phyloP scores from a whole-genome alignment of 2,797 vertebrate species.

The Benthosema pterotum region DNA sequence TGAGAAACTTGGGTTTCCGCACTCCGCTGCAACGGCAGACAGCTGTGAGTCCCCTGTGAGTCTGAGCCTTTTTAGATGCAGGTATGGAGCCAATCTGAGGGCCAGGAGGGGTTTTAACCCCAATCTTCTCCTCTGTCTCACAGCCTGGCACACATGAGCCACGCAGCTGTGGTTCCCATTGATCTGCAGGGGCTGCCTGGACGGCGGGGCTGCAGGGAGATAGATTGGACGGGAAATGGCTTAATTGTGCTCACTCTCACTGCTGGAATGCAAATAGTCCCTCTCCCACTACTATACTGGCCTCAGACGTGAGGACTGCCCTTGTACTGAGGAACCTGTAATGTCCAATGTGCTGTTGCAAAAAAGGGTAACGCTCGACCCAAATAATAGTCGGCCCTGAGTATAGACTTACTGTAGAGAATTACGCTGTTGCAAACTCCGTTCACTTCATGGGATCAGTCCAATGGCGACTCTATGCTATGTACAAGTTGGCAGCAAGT shows the following conservation, averaged over 20 bases:
- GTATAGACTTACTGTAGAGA: too few relatives aligned
- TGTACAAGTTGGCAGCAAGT: too few relatives aligned
- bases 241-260: slow-evolving; percentile 84
- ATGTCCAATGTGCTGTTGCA: slow-evolving; percentile 2
- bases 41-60: slow-evolving; percentile 52
- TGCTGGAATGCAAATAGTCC: slow-evolving; percentile 83
- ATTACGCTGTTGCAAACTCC: too few relatives aligned
- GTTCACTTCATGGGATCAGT: too few relatives aligned
- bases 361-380: too few relatives aligned
- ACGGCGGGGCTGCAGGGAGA: slow-evolving; percentile 76
- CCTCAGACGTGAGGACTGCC: slow-evolving; percentile 49
- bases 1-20: slow-evolving; percentile 43
- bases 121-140: slow-evolving; percentile 80
- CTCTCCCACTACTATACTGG: slow-evolving; percentile 50
- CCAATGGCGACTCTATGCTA: too few relatives aligned
- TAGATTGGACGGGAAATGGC: slow-evolving; percentile 86
- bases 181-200: slow-evolving; percentile 71
- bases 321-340: slow-evolving; percentile 20
- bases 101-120: slow-evolving; percentile 82
- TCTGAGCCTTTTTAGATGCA: slow-evolving; percentile 59
- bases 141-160: slow-evolving; percentile 77
- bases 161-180: slow-evolving; percentile 81
- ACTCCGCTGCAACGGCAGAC: slow-evolving; percentile 56
- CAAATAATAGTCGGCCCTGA: too few relatives aligned
- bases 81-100: slow-evolving; percentile 83